Base-by-base conservation (phyloP, 2,797 vertebrate genomes). In the Lepilemur septentrionalis region DNA sequence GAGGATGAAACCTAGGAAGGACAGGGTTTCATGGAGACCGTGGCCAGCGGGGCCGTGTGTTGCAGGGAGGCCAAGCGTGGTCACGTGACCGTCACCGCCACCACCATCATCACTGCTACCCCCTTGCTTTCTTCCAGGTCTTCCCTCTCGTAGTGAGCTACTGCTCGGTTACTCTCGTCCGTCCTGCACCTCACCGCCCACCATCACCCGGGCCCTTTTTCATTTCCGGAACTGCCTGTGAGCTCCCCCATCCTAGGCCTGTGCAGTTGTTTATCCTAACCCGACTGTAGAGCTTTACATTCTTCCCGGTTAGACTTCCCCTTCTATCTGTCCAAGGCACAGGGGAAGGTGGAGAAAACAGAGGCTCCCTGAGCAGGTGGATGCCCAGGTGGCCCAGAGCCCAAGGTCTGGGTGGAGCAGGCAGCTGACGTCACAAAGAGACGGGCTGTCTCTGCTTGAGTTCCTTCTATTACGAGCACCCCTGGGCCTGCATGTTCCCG, bases 1-100 rank as follows among this genome's bases (percentile, higher is more conserved):
- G 35, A 73, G 28, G 46, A 18, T 22, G n/a, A 48, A 50, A 28
- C 1, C 48, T 76, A 30, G n/a, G 55, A 48, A 70, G 22, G 22
- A 28, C 15, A 43, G 32, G 0, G 15, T 15, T 20, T 75, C 72
- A 23, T 4, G 17, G 25, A 22, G 46, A 46, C 0, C 0, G 0
- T 35, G 4, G 63, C 17, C 83, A 4, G 0, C 2, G 28, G 67
- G 5, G 20, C n/a, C 48, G 9, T 15, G 10, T 12, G 84, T n/a
- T 43, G 3, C 2, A 2, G n/a, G 65, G 32, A 67, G 32, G 12
- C 46, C 55, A 30, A 22, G 9, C 9, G 0, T 5, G 0, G 3
- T 22, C 5, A 1, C 22, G 3, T 38, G 67, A 69, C 22, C 1
- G 0, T 9, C 61, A 2, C 7, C 22, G 4, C 9, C 35, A 6